Evolutionary conservation across 30 jellyfish, hydroid and myxozoan species (phyloP).

Genomic region (Aurelia aurita): DNA sequence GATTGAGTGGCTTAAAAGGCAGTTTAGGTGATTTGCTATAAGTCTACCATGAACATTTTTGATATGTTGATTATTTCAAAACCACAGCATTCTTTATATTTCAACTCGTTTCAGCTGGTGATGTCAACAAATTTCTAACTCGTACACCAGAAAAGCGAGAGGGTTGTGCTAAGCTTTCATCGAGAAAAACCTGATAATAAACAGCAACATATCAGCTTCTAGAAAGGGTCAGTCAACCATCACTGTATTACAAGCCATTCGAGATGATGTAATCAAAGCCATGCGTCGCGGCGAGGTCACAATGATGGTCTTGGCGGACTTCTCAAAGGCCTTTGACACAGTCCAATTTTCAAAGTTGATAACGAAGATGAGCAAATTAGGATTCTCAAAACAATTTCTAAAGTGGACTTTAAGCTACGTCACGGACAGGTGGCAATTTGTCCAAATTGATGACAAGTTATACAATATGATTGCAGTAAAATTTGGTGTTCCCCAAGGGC

Average conservation of each 20-base stretch:
- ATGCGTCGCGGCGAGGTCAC: constrained; percentile 61
- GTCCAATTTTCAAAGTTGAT: constrained; percentile 41
- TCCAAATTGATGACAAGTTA: constrained; percentile 55
- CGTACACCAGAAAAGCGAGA: too few relatives aligned
- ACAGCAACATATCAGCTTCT: constrained; percentile 30
- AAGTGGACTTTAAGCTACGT: too few relatives aligned
- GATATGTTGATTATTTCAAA: too few relatives aligned
- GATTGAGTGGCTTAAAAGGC: too few relatives aligned
- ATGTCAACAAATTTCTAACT: too few relatives aligned
- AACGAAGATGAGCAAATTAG: constrained; percentile 41
- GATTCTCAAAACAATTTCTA: constrained; percentile 48
- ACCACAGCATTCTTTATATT: too few relatives aligned
- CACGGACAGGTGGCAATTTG: constrained; percentile 38
- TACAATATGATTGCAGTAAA: constrained; percentile 22
- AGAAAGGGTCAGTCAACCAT: constrained; percentile 58
- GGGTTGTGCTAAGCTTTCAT: too few relatives aligned
- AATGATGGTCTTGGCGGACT: constrained; percentile 52
- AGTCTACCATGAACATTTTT: too few relatives aligned
- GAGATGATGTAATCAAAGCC: constrained; percentile 49
- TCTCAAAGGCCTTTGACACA: too few relatives aligned
- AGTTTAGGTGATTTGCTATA: too few relatives aligned
- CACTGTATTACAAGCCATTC: constrained; percentile 46
- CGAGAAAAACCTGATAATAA: not conserved
- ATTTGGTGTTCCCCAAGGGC: constrained; percentile 66
- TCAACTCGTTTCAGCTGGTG: too few relatives aligned